Evolutionary conservation across 2,113 vertebrate genomes (phyloP), one percentile per base, ranked within the genome.

Genomic region (Pteruthius melanotis): DNA sequence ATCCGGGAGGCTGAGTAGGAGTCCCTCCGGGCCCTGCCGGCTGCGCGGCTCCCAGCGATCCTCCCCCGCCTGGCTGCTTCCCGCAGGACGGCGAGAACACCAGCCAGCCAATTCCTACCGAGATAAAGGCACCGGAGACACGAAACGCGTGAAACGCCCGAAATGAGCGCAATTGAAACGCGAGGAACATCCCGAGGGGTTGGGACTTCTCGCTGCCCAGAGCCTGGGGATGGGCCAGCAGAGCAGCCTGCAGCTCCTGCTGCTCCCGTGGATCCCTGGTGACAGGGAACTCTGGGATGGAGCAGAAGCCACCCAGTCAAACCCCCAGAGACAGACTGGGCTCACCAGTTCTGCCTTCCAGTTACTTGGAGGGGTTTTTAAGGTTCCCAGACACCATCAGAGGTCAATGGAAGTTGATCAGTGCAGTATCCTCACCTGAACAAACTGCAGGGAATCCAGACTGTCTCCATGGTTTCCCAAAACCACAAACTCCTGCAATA

Each of bases 201-300:
- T 12, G 44, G 47, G 77, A 42, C 11, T 20, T 45, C 44, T 53
- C 28, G 1, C 4, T 23, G 80, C 54, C 8, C 28, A 6, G 59
- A 44, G 52, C 74, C 76, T 2, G 30, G 20, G 26, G 11, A 27
- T 2, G 54, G 54, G 15, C 1, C 9, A 10, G 52, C 40, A 3
- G 5, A 39, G 28, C 77, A 33, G 59, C 61, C 50, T 4, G 12
- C 28, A 5, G 56, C 1, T 15, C n/a, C 65, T 19, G 15, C 37
- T 11, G 50, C 2, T 13, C 28, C 72, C 10, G 0, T 0, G 0
- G 0, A 0, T 9, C 30, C 24, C 81, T 3, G 11, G 37, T 3
- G 39, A 37, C 40, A 18, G 1, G 0, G 5, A 0, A 1, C 3
- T 30, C 60, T 6, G 70, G 59, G 15, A 16, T 7, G 35, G 39